These are phyloP conservation scores for Platyrinchus mystaceus DNA, from an alignment of 2,797 vertebrate genomes.

Conservation along the genomic window DNA sequence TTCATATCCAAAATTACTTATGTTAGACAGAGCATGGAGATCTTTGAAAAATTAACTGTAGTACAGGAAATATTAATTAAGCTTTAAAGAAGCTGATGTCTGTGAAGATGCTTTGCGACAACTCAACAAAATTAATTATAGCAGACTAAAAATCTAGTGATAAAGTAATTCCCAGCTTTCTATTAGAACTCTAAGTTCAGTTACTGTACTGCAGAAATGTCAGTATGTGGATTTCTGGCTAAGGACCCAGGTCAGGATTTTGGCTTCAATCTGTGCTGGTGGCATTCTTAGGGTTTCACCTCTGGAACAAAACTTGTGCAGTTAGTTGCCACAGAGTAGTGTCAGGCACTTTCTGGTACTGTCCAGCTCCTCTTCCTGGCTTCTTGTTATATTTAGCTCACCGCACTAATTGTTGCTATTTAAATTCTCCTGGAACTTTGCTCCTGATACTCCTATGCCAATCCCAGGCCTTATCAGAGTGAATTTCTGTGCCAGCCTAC, in stretches of 20 bases:
- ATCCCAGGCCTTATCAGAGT: not conserved
- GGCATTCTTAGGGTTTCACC: not conserved
- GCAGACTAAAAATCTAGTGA: not conserved
- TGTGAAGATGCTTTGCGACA: not conserved
- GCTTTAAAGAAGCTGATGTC: not conserved
- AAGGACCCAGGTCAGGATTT: not conserved
- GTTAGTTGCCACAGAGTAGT: not conserved
- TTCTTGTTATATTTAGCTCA: not conserved
- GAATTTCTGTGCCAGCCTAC: not conserved
- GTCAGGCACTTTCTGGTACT: not conserved
- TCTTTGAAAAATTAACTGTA: slow-evolving; percentile 4
- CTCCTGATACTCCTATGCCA: accelerated
- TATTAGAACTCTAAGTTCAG: not conserved
- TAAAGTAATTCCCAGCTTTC: not conserved
- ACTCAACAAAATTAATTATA: not conserved
- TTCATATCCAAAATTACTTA: not conserved
- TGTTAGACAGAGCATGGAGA: not conserved
- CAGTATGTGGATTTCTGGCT: not conserved
- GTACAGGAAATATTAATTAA: not conserved
- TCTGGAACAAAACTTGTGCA: not conserved
- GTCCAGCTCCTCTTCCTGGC: not conserved
- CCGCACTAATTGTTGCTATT: not conserved
- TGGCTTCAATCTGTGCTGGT: accelerated
- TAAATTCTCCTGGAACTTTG: not conserved
- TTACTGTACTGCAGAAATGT: not conserved